Conservation (phyloP, 2,888 invertebrate genomes). For the Nomada goodeniana region DNA sequence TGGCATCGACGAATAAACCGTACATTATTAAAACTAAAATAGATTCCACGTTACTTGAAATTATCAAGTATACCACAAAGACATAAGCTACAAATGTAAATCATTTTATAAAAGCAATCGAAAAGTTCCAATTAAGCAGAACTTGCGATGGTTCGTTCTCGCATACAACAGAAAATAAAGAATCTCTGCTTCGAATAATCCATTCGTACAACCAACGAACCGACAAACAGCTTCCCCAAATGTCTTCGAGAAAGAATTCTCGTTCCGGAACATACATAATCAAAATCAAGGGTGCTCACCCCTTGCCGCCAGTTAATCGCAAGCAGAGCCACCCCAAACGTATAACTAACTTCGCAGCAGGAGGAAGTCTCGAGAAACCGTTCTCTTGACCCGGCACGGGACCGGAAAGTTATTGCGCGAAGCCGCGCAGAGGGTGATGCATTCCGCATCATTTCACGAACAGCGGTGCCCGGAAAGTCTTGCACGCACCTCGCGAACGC, state of each 20-base stretch:
- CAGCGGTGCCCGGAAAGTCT: slow-evolving; percentile 60
- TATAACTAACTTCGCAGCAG: slow-evolving; percentile 11
- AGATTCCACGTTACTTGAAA: no score
- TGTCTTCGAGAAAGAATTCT: not conserved
- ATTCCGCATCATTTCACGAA: slow-evolving; percentile 73
- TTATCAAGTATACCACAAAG: no score
- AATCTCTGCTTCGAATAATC: not conserved
- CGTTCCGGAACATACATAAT: no score
- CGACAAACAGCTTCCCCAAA: no score
- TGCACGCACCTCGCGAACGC: slow-evolving; percentile 44
- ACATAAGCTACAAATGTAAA: no score
- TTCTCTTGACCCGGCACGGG: slow-evolving; percentile 21
- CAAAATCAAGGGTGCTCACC: slow-evolving; percentile 29
- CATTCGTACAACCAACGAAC: not conserved
- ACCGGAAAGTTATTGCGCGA: slow-evolving; percentile 34
- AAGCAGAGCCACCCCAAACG: not conserved
- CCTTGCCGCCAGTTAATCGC: not conserved
- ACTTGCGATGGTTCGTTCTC: not conserved
- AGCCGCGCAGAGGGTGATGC: no score
- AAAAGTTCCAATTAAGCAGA: not conserved
- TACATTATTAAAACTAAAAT: no score
- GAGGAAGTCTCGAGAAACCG: slow-evolving; percentile 41
- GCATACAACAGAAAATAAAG: no score
- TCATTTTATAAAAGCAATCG: no score
- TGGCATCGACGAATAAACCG: no score